A percentile compares a stretch with the other conserved stretches of the same genome.
Evolutionary conservation across 1,140 invertebrate genomes (phyloP).

Genomic region (Drosophila prosaltans): DNA sequence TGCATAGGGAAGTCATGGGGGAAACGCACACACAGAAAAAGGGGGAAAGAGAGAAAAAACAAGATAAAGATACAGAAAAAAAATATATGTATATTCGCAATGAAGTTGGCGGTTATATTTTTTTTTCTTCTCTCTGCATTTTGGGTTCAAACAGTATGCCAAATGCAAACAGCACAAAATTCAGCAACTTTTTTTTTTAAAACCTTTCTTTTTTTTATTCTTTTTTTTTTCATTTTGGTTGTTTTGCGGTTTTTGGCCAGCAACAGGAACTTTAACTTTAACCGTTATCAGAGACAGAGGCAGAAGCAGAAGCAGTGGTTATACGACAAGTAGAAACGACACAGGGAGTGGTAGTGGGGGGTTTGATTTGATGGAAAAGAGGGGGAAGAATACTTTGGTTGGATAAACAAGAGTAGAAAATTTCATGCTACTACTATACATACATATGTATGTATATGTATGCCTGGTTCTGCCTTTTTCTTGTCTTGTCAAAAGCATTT

Average conservation of each 20-base stretch:
- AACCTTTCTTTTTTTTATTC: constrained; percentile 53
- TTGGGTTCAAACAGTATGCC: constrained; percentile 67
- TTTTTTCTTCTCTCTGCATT: constrained; percentile 39
- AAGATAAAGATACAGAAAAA: constrained; percentile 72
- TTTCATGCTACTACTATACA: constrained; percentile 27
- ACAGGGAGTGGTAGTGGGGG: neutral
- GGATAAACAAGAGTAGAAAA: constrained; percentile 40
- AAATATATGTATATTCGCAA: constrained; percentile 32
- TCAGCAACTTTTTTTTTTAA: constrained; percentile 57
- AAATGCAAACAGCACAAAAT: constrained; percentile 72
- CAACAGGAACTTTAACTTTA: constrained; percentile 62
- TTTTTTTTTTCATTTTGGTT: constrained; percentile 7
- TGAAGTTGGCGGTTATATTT: constrained; percentile 58
- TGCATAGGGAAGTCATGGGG: neutral
- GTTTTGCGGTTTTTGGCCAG: constrained; percentile 43
- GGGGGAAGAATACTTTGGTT: neutral
- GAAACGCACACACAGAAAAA: constrained; percentile 22
- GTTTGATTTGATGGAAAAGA: neutral
- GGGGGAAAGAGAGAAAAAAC: constrained; percentile 6
- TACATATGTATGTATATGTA: neutral
- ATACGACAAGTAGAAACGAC: constrained; percentile 23
- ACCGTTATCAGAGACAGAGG: constrained; percentile 49
- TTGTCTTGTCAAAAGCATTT: constrained; percentile 74
- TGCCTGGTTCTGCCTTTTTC: constrained; percentile 65
- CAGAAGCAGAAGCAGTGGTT: constrained; percentile 27